Percentiles rank a stretch among this genome's conserved stretches.
phyloP scores from a whole-genome alignment of 2,888 invertebrate genomes.

The Neoascia interrupta region DNA sequence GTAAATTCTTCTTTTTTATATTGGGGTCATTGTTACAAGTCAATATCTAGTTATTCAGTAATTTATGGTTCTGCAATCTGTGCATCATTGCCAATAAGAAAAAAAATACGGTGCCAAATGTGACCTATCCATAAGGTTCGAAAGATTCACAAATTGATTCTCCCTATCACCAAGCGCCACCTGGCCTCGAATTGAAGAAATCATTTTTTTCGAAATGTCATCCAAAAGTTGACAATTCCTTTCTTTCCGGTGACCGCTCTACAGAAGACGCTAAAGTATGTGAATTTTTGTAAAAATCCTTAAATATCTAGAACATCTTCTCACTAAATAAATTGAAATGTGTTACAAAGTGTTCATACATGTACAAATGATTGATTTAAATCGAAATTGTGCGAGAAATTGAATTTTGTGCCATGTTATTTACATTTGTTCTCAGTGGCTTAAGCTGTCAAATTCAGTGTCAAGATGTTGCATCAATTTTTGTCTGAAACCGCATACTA shows the following conservation, averaged over 20 bases:
- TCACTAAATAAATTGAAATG: slow-evolving; percentile 7
- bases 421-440: slow-evolving; percentile 46
- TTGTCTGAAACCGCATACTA: background rate
- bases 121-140: slow-evolving; percentile 7
- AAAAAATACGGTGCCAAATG: no score
- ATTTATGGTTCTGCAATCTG: no score
- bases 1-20: no score
- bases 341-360: background rate
- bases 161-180: background rate
- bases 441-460: slow-evolving; percentile 25
- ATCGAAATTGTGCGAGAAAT: background rate
- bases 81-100: no score
- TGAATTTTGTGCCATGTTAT: slow-evolving; percentile 3
- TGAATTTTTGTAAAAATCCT: slow-evolving; percentile 73
- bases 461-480: background rate
- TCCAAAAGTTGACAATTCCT: slow-evolving; percentile 74
- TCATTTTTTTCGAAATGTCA: slow-evolving; percentile 70
- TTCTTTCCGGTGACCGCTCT: slow-evolving; percentile 79
- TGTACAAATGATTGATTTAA: background rate
- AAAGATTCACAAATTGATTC: background rate
- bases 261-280: slow-evolving; percentile 78
- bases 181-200: slow-evolving; percentile 14
- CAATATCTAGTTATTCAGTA: no score
- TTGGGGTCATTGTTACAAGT: no score
- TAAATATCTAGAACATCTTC: slow-evolving; percentile 70